phyloP scores from a whole-genome alignment of 1,140 invertebrate species.

The Drosophila dunni region DNA sequence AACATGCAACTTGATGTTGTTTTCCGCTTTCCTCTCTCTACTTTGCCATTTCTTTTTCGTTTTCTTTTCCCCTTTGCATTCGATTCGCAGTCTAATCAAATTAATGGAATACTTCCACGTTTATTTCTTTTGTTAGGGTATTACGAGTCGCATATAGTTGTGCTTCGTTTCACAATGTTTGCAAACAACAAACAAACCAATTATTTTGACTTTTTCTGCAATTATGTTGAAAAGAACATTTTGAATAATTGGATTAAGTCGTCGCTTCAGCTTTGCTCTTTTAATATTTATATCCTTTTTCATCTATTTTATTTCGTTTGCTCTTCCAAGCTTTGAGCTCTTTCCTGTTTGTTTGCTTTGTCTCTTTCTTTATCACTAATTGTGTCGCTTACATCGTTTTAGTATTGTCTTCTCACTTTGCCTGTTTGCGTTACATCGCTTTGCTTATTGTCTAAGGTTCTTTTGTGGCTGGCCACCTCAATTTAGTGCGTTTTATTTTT shows the following conservation, averaged over 20 bases:
- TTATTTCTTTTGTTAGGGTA: slow-evolving; percentile 33
- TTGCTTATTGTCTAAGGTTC: not conserved
- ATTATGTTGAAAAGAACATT: slow-evolving; percentile 8
- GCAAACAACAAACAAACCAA: not conserved
- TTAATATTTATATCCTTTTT: not conserved
- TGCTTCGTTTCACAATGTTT: slow-evolving; percentile 13
- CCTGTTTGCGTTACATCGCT: not conserved
- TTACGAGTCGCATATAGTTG: slow-evolving; percentile 14
- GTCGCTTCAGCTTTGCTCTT: not conserved
- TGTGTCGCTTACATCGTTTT: slow-evolving; percentile 3
- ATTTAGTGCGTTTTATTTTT: not conserved
- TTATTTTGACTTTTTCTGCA: not conserved
- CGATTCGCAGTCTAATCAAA: slow-evolving; percentile 71
- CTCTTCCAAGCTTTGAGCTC: not conserved
- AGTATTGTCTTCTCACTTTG: not conserved
- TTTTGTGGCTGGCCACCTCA: not conserved
- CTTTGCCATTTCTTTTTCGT: not conserved
- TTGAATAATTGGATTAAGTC: slow-evolving; percentile 5
- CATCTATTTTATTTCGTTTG: not conserved
- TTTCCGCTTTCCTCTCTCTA: slow-evolving; percentile 16
- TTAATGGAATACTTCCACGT: slow-evolving; percentile 76
- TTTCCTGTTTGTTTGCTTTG: not conserved
- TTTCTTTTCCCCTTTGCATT: not conserved
- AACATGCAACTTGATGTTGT: slow-evolving; percentile 48
- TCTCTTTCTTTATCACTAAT: not conserved